Percentiles rank a stretch among this genome's conserved stretches.
Evolutionary conservation across 2,797 vertebrate species (phyloP).

Genomic region (Propithecus deckenii): DNA sequence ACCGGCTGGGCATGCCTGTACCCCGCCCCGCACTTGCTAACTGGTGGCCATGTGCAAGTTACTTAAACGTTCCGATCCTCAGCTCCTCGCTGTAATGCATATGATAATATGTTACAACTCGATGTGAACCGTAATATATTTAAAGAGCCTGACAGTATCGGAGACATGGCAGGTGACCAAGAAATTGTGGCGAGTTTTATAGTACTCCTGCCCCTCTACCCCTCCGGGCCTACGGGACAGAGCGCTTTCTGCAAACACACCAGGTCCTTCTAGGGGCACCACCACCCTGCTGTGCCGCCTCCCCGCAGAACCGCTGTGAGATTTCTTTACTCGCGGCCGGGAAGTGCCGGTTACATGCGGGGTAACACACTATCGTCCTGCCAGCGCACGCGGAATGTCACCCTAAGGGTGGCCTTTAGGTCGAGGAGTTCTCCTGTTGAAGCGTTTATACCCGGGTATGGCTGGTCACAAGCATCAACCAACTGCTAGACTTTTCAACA

Average conservation of each 20-base stretch:
- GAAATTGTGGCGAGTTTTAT: neutral
- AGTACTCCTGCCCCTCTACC: neutral
- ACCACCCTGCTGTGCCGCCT: neutral
- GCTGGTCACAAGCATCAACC: neutral
- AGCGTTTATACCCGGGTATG: neutral
- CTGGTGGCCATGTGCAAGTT: neutral
- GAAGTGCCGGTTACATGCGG: fast-evolving
- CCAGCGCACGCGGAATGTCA: neutral
- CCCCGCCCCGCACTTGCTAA: neutral
- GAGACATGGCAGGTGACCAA: neutral
- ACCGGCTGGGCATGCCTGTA: too few species aligned
- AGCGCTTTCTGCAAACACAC: neutral
- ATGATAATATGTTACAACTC: neutral
- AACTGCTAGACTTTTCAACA: neutral
- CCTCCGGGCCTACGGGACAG: neutral
- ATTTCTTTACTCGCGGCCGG: neutral
- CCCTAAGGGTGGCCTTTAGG: neutral
- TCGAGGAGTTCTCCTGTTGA: neutral
- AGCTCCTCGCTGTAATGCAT: neutral
- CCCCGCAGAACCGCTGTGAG: neutral
- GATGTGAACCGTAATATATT: neutral
- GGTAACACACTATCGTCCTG: neutral
- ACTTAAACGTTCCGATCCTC: neutral
- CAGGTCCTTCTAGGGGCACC: neutral
- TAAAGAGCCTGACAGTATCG: neutral